These are phyloP conservation scores for Chloropsis hardwickii DNA, from an alignment of 2,113 vertebrate species.

Conservation along the genomic window DNA sequence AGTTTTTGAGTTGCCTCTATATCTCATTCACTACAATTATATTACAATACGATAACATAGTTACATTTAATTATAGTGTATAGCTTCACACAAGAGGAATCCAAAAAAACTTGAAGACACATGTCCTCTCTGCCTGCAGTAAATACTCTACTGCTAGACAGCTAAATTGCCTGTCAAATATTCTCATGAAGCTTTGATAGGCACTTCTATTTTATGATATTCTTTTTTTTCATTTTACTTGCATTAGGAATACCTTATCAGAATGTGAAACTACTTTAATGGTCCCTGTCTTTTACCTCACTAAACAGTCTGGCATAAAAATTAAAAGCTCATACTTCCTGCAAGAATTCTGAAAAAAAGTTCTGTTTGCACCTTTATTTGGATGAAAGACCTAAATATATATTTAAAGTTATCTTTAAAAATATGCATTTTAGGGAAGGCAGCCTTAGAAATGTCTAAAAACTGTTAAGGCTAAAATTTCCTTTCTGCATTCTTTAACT, in stretches of 20 bases:
- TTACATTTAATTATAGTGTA: slow-evolving; percentile 6
- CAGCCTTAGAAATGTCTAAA: neutral
- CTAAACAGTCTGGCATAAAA: neutral
- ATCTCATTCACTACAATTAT: neutral
- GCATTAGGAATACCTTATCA: slow-evolving; percentile 15
- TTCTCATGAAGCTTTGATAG: slow-evolving; percentile 46
- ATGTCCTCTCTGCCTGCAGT: slow-evolving; percentile 33
- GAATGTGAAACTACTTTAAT: slow-evolving; percentile 46
- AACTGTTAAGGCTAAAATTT: neutral
- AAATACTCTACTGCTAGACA: slow-evolving; percentile 56
- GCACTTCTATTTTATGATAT: slow-evolving; percentile 27
- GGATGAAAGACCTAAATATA: neutral
- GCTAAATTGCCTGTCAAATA: slow-evolving; percentile 61
- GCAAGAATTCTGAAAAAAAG: neutral
- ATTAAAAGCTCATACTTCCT: neutral
- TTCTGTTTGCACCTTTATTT: neutral
- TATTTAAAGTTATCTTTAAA: neutral
- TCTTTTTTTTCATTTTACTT: neutral
- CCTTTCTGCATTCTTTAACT: neutral
- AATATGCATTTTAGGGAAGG: neutral
- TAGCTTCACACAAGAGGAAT: neutral
- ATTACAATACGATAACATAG: neutral
- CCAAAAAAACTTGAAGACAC: slow-evolving; percentile 18
- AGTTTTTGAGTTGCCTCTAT: neutral
- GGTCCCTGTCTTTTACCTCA: neutral